Base-by-base conservation (phyloP, 2,797 vertebrate species). In the Saxicola maurus region DNA sequence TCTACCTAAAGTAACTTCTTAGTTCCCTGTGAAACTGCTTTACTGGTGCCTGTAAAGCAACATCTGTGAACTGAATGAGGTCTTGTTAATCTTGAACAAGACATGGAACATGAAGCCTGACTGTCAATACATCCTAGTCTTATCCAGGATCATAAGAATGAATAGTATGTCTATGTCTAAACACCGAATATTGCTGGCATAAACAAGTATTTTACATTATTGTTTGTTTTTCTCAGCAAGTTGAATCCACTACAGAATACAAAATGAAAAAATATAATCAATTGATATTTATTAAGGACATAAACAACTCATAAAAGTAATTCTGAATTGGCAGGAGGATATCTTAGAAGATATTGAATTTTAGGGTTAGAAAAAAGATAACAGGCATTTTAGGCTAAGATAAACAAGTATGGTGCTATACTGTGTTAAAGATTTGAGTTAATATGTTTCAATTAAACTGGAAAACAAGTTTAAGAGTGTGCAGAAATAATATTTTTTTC, bases 241-340 rank as follows among this genome's bases (percentile, higher is more conserved):
- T 52, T 38, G 35, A 43, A 61, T 75, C 13, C 12, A 56, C 52
- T 76, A 14, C n/a, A 68, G 31, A 65, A 49, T 31, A 38, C 1
- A 53, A 37, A 90, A 49, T 3, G 4, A 82, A 86, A 40, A 19
- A 38, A 0, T 11, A 19, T 9, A 13, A 46, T 65, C 27, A 38
- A 45, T 19, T 78, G 6, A 17, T 31, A 5, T 46, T 59, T 51
- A 35, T 31, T 13, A 53, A 46, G 7, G 1, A 28, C 33, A 49
- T 31, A 6, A 11, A 10, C 30, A 53, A 45, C 1, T 40, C 66
- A 1, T 0, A 65, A 31, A 5, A 2, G 33, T 49, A 67, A 1
- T 45, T 65, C 5, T 49, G 11, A 51, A 66, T 62, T 43, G 66
- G 3, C 55, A 55, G 18, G 37, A 31, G 27, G 5, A 38, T 38